These are phyloP conservation scores for Arremon aurantiirostris DNA, from an alignment of 2,797 vertebrate species.

Conservation along the genomic window DNA sequence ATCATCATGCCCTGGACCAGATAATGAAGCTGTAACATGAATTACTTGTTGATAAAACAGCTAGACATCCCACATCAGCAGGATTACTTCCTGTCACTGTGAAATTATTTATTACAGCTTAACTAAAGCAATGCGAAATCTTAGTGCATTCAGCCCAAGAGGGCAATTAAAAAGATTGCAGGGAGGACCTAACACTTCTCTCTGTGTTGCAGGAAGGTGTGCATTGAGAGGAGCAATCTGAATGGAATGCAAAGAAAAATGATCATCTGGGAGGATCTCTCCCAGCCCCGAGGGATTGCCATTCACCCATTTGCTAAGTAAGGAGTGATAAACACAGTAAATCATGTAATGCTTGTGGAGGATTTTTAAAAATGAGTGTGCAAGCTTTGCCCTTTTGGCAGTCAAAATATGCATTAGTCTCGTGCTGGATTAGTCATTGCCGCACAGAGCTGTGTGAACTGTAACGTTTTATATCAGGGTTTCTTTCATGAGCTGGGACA, in stretches of 20 bases:
- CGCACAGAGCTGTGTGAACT: background rate
- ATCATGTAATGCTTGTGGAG: background rate
- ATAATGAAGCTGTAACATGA: background rate
- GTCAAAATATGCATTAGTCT: background rate
- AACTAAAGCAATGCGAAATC: background rate
- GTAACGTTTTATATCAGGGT: background rate
- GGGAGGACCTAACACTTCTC: background rate
- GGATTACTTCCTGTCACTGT: background rate
- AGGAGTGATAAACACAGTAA: slow-evolving; percentile 37
- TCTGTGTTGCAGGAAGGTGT: slow-evolving; percentile 75
- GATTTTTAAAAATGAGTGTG: background rate
- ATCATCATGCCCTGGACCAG: background rate
- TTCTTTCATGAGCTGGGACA: background rate
- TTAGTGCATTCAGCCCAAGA: background rate
- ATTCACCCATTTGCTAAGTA: slow-evolving; percentile 89
- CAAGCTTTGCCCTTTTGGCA: background rate
- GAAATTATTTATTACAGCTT: background rate
- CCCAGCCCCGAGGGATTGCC: slow-evolving; percentile 85
- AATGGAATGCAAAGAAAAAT: slow-evolving; percentile 79
- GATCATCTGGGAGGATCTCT: slow-evolving; percentile 75
- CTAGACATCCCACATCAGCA: background rate
- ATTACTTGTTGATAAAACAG: background rate
- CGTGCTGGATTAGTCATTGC: background rate
- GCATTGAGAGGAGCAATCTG: slow-evolving; percentile 82
- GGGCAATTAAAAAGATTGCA: background rate